Evolutionary conservation across 2,797 vertebrate species (phyloP).

Genomic region (Platyrinchus mystaceus): DNA sequence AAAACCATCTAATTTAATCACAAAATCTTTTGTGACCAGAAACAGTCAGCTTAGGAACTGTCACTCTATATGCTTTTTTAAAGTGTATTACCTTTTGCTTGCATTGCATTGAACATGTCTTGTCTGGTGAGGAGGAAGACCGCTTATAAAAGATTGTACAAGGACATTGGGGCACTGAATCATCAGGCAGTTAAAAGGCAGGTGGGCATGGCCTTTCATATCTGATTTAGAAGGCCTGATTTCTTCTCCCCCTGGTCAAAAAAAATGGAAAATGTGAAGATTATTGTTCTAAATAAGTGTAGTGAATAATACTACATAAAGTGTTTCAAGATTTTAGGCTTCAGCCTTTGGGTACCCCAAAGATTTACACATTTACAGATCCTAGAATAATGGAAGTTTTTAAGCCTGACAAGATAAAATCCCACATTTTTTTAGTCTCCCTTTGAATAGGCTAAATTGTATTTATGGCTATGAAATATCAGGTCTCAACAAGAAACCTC

Average conservation of each 20-base stretch:
- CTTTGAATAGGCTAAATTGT: not conserved
- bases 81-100: not conserved
- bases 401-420: not conserved
- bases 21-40: not conserved
- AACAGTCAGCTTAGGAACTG: not conserved
- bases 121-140: not conserved
- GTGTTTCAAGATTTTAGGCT: not conserved
- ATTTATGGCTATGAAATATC: not conserved
- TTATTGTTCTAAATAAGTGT: not conserved
- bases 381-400: not conserved
- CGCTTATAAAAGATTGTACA: not conserved
- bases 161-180: not conserved
- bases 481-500: not conserved
- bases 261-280: not conserved
- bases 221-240: not conserved
- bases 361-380: not conserved
- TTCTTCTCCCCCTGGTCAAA: rapidly evolving
- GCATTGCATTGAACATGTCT: not conserved
- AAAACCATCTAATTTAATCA: not conserved
- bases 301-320: not conserved
- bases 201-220: not conserved
- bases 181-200: not conserved
- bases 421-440: not conserved
- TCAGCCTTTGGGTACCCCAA: not conserved
- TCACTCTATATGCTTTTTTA: not conserved